These are phyloP conservation scores for Trichonephila inaurata DNA, from an alignment of 1,140 invertebrate species.

Conservation along the genomic window DNA sequence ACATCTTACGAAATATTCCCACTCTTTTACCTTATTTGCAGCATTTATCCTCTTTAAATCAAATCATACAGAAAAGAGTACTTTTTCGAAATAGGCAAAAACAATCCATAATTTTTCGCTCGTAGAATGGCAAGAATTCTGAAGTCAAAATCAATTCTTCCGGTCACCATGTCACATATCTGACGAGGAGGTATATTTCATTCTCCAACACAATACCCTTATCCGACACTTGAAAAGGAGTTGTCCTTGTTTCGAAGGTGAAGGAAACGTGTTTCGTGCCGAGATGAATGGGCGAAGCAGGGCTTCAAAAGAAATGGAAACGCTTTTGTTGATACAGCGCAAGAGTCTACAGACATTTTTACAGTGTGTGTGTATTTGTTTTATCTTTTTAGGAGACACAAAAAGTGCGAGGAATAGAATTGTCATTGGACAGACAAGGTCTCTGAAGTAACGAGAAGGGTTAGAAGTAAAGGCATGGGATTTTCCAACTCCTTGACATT, in stretches of 20 bases:
- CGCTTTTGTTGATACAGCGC: neutral
- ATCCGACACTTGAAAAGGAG: neutral
- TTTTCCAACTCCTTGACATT: too few relatives aligned
- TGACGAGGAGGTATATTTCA: neutral
- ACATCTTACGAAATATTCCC: too few relatives aligned
- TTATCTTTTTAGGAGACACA: neutral
- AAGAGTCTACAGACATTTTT: neutral
- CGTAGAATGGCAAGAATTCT: too few relatives aligned
- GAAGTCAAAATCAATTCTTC: neutral
- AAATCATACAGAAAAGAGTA: too few relatives aligned
- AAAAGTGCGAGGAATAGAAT: neutral
- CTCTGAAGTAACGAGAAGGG: neutral
- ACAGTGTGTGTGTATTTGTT: neutral
- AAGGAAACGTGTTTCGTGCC: slow-evolving; percentile 3
- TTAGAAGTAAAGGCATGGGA: too few relatives aligned
- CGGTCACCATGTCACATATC: neutral
- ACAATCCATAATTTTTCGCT: too few relatives aligned
- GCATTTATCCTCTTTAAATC: too few relatives aligned
- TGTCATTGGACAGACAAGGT: neutral
- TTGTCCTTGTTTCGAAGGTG: slow-evolving; percentile 25
- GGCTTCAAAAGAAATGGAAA: too few relatives aligned
- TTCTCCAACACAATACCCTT: neutral
- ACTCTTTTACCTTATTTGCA: too few relatives aligned
- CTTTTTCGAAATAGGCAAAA: too few relatives aligned
- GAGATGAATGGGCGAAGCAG: neutral